phyloP scores from a whole-genome alignment of 2,797 vertebrate genomes.

The Aphelocoma californica region DNA sequence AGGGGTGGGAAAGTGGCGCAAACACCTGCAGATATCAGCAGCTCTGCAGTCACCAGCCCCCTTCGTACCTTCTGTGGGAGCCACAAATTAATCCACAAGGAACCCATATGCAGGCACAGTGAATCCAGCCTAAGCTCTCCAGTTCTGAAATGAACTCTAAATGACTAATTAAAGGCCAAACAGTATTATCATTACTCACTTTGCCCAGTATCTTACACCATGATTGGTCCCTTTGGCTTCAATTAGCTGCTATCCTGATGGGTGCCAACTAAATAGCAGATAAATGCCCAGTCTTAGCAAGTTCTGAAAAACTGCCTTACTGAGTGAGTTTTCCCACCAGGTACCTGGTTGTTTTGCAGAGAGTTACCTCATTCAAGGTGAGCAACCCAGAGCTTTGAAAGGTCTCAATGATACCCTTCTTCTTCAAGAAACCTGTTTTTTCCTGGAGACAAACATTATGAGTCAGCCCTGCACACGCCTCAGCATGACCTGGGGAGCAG shows the following conservation, averaged over 20 bases:
- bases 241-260: conserved; percentile 39
- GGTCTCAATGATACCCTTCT: background rate
- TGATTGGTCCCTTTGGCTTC: conserved; percentile 35
- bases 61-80: background rate
- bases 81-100: conserved; percentile 44
- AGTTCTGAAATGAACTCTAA: background rate
- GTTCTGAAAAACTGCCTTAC: background rate
- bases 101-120: background rate
- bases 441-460: background rate
- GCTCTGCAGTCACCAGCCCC: background rate
- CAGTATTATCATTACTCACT: background rate
- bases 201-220: background rate
- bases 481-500: background rate
- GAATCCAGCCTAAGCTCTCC: background rate
- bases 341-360: background rate
- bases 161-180: conserved; percentile 26
- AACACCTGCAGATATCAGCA: conserved; percentile 19
- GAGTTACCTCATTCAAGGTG: background rate
- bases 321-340: background rate
- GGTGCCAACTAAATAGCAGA: background rate
- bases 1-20: background rate
- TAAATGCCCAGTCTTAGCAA: background rate
- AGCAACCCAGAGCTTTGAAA: background rate
- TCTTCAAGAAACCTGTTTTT: background rate
- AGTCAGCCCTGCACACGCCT: rapidly evolving